A percentile compares a stretch with the other conserved stretches of the same genome.
phyloP scores from a whole-genome alignment of 1,140 invertebrate genomes.

The Patella vulgata region DNA sequence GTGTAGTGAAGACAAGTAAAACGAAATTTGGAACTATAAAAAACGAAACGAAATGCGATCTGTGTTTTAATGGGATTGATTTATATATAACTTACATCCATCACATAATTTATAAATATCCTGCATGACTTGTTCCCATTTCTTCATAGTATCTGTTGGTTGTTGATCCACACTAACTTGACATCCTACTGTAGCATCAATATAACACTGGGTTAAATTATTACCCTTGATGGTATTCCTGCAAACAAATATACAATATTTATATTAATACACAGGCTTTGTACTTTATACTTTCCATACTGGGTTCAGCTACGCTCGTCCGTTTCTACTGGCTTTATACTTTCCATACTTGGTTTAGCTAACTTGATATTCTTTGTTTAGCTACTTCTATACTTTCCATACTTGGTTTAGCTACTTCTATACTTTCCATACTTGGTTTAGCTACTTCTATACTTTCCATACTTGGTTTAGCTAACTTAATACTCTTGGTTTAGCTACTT shows the following conservation, averaged over 20 bases:
- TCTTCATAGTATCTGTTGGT: constrained; percentile 20
- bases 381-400: background rate
- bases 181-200: constrained; percentile 31
- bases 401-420: background rate
- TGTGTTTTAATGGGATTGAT: too few relatives aligned
- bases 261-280: too few relatives aligned
- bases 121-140: constrained; percentile 38
- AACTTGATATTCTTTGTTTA: background rate
- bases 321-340: background rate
- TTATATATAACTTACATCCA: constrained; percentile 25
- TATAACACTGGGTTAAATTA: constrained; percentile 41
- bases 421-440: background rate
- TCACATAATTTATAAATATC: constrained; percentile 37
- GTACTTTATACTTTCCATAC: background rate
- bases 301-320: background rate
- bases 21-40: too few relatives aligned
- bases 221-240: constrained; percentile 34
- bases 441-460: too few relatives aligned
- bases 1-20: too few relatives aligned
- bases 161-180: background rate
- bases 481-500: too few relatives aligned
- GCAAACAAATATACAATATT: too few relatives aligned
- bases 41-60: too few relatives aligned
- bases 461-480: too few relatives aligned
- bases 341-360: background rate